Evolutionary conservation across 2,113 vertebrate species (phyloP), one percentile per base, ranked within the genome.

Genomic region (Carassius carassius): DNA sequence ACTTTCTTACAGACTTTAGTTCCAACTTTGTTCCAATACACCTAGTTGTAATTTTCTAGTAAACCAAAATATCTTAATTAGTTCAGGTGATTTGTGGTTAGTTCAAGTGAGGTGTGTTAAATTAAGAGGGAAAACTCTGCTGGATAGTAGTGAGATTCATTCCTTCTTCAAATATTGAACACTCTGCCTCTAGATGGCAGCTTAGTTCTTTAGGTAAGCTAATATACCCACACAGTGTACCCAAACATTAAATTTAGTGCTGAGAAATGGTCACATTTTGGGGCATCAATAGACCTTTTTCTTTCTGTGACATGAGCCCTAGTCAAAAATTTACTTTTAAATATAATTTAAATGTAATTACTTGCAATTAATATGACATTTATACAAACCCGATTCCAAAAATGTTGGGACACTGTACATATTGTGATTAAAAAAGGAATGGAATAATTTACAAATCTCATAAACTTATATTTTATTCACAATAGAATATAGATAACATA

Each of bases 161-260:
- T 32, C 16, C 25, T 77, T 32, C 74, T 80, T 72, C 3, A 35
- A 35, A 13, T 29, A 87, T 74, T 29, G 19, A 88, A 44, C 89
- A 9, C 72, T 75, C n/a, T 82, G 44, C 92, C 95, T 94, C 94
- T 90, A 94, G 95, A 94, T 95, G 94, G 94, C 65, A 93, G 94
- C 93, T 92, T 93, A 89, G 94, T 86, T 93, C 94, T 93, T 90
- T 83, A 37, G 3, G 23, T 2, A 5, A 21, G 7, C 56, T 77
- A 0, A 81, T 16, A 1, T 67, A 37, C 29, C 29, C 29, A 29
- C n/a, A n/a, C 14, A 35, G 21, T 21, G 29, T 23, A 9, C 21
- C 70, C 5, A 16, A 4, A 65, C 4, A 65, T 65, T 63, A 12
- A 73, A n/a, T 44, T 73, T 41, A 41, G 21, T n/a, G 21, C 70